Conservation (phyloP, 2,888 invertebrate genomes). For the Noctua comes region DNA sequence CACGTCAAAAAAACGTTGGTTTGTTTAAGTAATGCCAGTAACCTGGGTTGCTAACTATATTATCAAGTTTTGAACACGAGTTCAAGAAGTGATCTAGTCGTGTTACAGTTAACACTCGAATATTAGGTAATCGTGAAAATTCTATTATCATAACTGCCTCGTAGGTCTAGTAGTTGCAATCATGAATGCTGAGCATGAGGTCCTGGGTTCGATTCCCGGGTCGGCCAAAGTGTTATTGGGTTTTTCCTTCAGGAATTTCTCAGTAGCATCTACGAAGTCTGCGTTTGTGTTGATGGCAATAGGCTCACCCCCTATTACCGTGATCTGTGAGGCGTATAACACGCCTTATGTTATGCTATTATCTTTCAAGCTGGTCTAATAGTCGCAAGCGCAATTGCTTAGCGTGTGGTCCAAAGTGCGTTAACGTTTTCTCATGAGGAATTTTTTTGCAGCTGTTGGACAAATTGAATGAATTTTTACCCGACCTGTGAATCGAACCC, state of each 20-base stretch:
- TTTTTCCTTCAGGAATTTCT: too few relatives aligned
- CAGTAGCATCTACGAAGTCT: background rate
- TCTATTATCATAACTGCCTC: conserved; percentile 6
- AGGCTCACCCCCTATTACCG: too few relatives aligned
- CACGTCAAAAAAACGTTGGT: conserved; percentile 44
- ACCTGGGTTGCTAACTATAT: conserved; percentile 30
- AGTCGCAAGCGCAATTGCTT: background rate
- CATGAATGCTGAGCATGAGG: too few relatives aligned
- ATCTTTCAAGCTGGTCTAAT: too few relatives aligned
- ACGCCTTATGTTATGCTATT: too few relatives aligned
- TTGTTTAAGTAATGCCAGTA: background rate
- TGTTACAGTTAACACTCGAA: conserved; percentile 17
- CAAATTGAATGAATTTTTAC: background rate
- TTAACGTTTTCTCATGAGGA: background rate
- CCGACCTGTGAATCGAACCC: background rate
- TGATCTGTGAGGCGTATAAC: too few relatives aligned
- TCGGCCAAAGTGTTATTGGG: too few relatives aligned
- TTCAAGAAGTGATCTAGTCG: conserved; percentile 31
- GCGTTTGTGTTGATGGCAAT: background rate
- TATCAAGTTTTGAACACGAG: conserved; percentile 36
- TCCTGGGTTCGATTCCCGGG: too few relatives aligned
- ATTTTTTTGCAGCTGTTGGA: background rate
- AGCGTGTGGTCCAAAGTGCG: background rate
- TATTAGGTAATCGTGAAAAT: conserved; percentile 33
- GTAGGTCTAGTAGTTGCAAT: too few relatives aligned